Conservation (phyloP, 2,113 vertebrate genomes). For the Hydrochoerus hydrochaeris region DNA sequence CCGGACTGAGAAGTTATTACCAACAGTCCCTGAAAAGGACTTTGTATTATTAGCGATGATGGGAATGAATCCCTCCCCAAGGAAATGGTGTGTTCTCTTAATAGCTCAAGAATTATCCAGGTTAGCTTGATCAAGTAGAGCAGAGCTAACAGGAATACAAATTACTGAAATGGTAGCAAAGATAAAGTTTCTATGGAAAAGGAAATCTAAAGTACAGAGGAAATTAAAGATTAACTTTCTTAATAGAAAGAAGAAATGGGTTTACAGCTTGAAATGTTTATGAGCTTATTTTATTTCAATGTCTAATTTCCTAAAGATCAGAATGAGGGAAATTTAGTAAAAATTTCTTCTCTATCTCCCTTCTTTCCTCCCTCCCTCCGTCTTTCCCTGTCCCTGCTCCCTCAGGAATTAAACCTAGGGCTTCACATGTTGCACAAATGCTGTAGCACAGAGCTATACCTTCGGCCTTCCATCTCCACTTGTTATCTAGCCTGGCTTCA, state of each 20-base stretch:
- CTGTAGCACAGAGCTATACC: not conserved
- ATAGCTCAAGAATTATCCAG: conserved; percentile 58
- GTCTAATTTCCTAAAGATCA: conserved; percentile 47
- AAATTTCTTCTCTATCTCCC: not conserved
- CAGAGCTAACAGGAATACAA: conserved; percentile 47
- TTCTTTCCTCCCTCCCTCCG: too few species aligned
- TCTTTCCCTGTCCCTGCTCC: not conserved
- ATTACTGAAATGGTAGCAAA: conserved; percentile 49
- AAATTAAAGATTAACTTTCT: conserved; percentile 10
- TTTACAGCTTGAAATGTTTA: conserved; percentile 10
- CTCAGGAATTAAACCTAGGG: not conserved
- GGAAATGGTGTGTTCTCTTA: conserved; percentile 68
- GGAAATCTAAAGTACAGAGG: conserved; percentile 29
- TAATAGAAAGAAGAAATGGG: conserved; percentile 15
- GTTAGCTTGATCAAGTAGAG: conserved; percentile 69
- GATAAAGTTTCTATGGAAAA: conserved; percentile 62
- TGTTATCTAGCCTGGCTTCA: not conserved
- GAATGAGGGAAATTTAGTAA: not conserved
- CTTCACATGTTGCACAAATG: too few species aligned
- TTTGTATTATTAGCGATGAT: conserved; percentile 63
- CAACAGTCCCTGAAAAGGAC: conserved; percentile 50
- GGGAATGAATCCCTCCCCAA: conserved; percentile 56
- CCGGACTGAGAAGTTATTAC: conserved; percentile 70
- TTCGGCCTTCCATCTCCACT: not conserved
- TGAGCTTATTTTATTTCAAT: conserved; percentile 57